Evolutionary conservation across 2,113 vertebrate genomes (phyloP), one percentile per base, ranked within the genome.

Genomic region (Python bivittatus): DNA sequence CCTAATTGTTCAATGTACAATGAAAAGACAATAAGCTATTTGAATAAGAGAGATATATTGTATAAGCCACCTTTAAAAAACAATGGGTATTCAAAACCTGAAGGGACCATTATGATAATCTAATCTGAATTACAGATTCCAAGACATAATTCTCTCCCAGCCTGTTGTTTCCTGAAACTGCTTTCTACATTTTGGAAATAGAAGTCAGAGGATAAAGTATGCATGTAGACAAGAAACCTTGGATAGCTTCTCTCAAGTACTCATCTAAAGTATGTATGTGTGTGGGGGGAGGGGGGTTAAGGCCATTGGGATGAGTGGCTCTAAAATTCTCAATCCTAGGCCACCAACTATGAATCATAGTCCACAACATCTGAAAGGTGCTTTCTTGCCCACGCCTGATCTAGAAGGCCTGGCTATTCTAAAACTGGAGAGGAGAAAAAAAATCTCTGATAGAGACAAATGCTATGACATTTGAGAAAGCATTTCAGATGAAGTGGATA

Each of bases 41-140:
- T 79, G n/a, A 88, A 87, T 68, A 12, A 57, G n/a, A 86, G 61
- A 88, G 4, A 84, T 0, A 84, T 58, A 84, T 17, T 79, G 15
- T 79, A 79, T 79, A 42, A n/a, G 38, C 33, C 22, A 9, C 72
- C 2, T 42, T 42, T 42, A 79, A 3, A 79, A 79, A 79, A 79
- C 68, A 79, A 22, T 33, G 33, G 22, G 33, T 22, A 79, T 7
- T 29, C 25, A 17, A 72, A n/a, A 52, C 84, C 48, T 54, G 90
- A 58, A 88, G 53, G 86, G 27, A 88, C 42, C 53, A 91, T 79
- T 88, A 92, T 92, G 61, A 88, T 83, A 72, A 91, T 84, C n/a
- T 64, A 86, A 68, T 87, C 48, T 91, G 27, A 86, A 64, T 68
- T 68, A 33, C 29, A 86, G 48, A 42, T 52, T 42, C 11, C 12